A percentile compares a stretch with the other conserved stretches of the same genome.
These are phyloP conservation scores for Pristionchus entomophagus DNA, from an alignment of 2,888 invertebrate genomes.

Conservation along the genomic window DNA sequence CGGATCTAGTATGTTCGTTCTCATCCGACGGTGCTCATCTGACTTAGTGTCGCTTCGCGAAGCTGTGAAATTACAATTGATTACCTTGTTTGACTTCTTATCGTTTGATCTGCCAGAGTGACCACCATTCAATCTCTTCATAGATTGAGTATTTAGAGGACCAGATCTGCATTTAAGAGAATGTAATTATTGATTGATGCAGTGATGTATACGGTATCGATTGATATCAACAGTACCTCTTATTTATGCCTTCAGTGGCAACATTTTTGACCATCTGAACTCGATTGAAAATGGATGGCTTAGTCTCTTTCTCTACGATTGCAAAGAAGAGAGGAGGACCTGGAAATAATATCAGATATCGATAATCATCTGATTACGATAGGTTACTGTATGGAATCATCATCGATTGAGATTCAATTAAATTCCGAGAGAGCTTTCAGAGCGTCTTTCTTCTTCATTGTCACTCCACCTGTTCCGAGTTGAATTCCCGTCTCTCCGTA, in stretches of 20 bases:
- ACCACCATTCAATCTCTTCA: too few species aligned
- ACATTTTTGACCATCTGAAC: too few species aligned
- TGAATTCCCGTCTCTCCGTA: constrained; percentile 61
- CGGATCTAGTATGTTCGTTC: too few species aligned
- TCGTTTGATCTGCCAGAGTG: too few species aligned
- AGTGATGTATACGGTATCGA: not conserved
- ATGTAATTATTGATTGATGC: not conserved
- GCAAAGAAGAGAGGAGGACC: not conserved
- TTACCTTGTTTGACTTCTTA: too few species aligned
- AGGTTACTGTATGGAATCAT: constrained; percentile 42
- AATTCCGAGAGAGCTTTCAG: constrained; percentile 54
- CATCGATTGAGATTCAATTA: constrained; percentile 56
- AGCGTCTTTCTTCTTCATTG: too few species aligned
- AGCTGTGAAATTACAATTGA: too few species aligned
- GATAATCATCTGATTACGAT: not conserved
- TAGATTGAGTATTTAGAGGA: too few species aligned
- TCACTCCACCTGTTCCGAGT: constrained; percentile 63
- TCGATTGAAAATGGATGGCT: too few species aligned
- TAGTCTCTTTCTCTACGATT: not conserved
- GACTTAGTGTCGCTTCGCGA: too few species aligned
- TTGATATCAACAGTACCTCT: not conserved
- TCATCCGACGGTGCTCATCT: too few species aligned
- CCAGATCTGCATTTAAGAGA: too few species aligned
- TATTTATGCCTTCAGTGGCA: not conserved
- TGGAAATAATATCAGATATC: constrained; percentile 8